phyloP scores from a whole-genome alignment of 2,113 vertebrate species.

The Etheostoma cragini region DNA sequence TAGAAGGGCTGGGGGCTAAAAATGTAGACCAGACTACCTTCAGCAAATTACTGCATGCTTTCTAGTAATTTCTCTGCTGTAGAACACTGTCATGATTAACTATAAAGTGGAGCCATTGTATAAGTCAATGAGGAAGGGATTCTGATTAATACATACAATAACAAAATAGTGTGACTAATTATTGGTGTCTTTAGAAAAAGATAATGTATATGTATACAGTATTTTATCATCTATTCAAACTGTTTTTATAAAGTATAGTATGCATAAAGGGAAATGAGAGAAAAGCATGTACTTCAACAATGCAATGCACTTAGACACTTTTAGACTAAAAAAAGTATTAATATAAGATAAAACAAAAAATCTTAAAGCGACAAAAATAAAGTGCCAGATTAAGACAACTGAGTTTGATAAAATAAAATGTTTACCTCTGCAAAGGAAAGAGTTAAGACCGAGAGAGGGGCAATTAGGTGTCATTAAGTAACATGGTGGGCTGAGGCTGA shows the following conservation, averaged over 20 bases:
- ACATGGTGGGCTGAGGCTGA: constrained; percentile 28
- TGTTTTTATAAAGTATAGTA: background rate
- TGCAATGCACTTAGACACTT: background rate
- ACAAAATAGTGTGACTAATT: background rate
- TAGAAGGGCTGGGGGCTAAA: background rate
- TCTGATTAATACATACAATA: background rate
- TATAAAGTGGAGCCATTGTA: background rate
- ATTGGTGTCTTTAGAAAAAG: background rate
- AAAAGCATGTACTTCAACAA: background rate
- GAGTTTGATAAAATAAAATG: background rate
- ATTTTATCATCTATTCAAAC: background rate
- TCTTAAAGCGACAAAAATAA: background rate
- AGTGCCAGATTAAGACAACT: constrained; percentile 1
- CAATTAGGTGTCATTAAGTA: constrained; percentile 19
- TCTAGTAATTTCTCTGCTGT: constrained; percentile 3
- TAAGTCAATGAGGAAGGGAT: background rate
- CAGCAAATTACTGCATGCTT: background rate
- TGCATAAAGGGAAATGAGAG: background rate
- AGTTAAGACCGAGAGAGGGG: background rate
- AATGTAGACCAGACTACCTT: background rate
- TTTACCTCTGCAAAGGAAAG: background rate
- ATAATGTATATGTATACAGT: background rate
- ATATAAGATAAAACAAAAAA: background rate
- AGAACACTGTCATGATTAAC: background rate
- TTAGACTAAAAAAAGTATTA: background rate